Evolutionary conservation across 1,140 invertebrate species (phyloP).

Genomic region (Galleria mellonella): DNA sequence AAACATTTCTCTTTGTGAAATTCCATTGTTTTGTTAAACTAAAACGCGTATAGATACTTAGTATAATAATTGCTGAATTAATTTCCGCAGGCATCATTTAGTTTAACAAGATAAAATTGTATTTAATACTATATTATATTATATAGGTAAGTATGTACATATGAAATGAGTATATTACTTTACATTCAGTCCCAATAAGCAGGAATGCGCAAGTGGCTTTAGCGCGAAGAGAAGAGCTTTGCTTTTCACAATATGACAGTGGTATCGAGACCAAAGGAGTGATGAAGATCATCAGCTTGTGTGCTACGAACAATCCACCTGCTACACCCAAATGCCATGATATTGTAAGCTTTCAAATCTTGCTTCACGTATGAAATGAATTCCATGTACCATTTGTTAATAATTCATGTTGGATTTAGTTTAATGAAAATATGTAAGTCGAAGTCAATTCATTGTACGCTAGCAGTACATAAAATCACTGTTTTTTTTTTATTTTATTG

Average conservation of each 20-base stretch:
- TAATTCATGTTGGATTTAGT: too few relatives aligned
- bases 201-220: slow-evolving; percentile 9
- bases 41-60: too few relatives aligned
- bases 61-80: too few relatives aligned
- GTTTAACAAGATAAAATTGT: not conserved
- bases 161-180: slow-evolving; percentile 3
- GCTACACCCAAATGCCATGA: not conserved
- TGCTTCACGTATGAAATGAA: too few relatives aligned
- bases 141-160: slow-evolving; percentile 3
- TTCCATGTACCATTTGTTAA: too few relatives aligned
- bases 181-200: slow-evolving; percentile 4
- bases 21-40: slow-evolving; percentile 7
- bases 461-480: too few relatives aligned
- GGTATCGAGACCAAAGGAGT: not conserved
- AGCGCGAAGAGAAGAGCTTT: slow-evolving; percentile 3
- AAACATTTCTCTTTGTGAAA: slow-evolving; percentile 5
- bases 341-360: slow-evolving; percentile 5
- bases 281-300: not conserved
- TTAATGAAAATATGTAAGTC: too few relatives aligned
- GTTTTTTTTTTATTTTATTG: too few relatives aligned
- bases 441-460: too few relatives aligned
- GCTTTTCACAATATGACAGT: slow-evolving; percentile 3
- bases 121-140: not conserved
- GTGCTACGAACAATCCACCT: not conserved
- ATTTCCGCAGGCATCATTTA: too few relatives aligned